phyloP scores from a whole-genome alignment of 1,140 invertebrate species.

The Drosophila azteca region DNA sequence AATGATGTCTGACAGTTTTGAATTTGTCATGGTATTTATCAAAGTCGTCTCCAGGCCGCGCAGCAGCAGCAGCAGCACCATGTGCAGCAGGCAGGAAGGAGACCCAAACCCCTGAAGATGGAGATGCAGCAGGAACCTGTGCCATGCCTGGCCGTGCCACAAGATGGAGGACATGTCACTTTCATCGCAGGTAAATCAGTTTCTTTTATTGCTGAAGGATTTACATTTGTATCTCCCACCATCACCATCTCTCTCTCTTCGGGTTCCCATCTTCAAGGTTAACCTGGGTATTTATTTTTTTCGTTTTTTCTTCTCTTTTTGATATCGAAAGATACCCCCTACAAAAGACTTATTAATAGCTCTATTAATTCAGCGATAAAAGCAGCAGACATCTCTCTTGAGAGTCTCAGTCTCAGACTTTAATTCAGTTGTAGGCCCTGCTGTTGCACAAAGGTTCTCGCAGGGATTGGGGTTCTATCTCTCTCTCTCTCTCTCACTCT shows the following conservation, averaged over 20 bases:
- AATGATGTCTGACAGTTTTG: constrained; percentile 82
- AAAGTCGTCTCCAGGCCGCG: constrained; percentile 61
- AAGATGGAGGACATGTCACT: constrained; percentile 67
- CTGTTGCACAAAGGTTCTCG: neutral
- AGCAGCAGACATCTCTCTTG: constrained; percentile 49
- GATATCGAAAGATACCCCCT: constrained; percentile 43
- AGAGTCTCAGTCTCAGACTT: constrained; percentile 11
- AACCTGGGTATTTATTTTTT: neutral
- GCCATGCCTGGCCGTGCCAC: no score
- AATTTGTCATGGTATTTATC: constrained; percentile 83
- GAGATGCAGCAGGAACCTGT: constrained; percentile 20
- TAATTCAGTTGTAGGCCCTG: constrained; percentile 41
- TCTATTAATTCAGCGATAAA: constrained; percentile 77
- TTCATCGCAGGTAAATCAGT: constrained; percentile 77
- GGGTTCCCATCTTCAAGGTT: constrained; percentile 51
- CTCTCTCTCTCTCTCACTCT: no score
- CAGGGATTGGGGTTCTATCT: no score
- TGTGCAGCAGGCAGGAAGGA: constrained; percentile 1
- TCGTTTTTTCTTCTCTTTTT: constrained; percentile 10
- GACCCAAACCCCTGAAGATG: constrained; percentile 24
- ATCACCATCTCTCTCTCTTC: neutral
- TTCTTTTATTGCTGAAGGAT: constrained; percentile 70
- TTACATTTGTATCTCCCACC: constrained; percentile 36
- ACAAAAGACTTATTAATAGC: constrained; percentile 80
- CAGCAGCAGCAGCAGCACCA: neutral